Conservation (phyloP, 1,140 invertebrate species). For the Tenebrio molitor region DNA sequence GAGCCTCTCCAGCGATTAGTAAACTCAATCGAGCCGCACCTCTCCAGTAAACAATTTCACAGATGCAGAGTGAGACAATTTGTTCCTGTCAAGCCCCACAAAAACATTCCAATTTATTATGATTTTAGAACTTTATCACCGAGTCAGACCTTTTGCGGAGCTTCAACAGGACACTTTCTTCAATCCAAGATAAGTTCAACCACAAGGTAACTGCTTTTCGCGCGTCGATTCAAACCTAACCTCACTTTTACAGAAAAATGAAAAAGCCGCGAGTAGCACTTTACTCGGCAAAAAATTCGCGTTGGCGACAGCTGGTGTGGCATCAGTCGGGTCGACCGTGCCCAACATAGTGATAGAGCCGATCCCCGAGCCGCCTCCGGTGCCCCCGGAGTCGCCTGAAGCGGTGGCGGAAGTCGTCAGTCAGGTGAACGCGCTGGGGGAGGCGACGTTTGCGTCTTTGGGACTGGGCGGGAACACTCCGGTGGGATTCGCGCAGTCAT, state of each 20-base stretch:
- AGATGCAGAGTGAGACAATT: background rate
- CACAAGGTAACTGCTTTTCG: background rate
- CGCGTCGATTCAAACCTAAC: background rate
- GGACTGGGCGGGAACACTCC: constrained; percentile 86
- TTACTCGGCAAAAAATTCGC: background rate
- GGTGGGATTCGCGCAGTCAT: constrained; percentile 82
- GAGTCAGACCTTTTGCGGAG: background rate
- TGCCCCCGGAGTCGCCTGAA: constrained; percentile 69
- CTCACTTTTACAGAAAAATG: constrained; percentile 24
- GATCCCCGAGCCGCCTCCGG: constrained; percentile 68
- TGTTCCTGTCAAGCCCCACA: too few relatives aligned
- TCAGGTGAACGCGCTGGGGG: constrained; percentile 72
- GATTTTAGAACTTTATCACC: background rate
- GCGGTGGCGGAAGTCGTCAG: constrained; percentile 65
- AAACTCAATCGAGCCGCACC: background rate
- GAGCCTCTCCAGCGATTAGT: background rate
- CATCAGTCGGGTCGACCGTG: background rate
- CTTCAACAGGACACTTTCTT: background rate
- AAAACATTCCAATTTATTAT: too few relatives aligned
- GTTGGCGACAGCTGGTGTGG: background rate
- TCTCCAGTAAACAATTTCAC: background rate
- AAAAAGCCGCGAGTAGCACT: background rate
- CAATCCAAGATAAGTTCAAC: constrained; percentile 15
- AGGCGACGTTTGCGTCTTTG: constrained; percentile 82
- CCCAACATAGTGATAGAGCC: constrained; percentile 3